These are phyloP conservation scores for Lucilia cuprina DNA, from an alignment of 1,140 invertebrate genomes.

Conservation along the genomic window DNA sequence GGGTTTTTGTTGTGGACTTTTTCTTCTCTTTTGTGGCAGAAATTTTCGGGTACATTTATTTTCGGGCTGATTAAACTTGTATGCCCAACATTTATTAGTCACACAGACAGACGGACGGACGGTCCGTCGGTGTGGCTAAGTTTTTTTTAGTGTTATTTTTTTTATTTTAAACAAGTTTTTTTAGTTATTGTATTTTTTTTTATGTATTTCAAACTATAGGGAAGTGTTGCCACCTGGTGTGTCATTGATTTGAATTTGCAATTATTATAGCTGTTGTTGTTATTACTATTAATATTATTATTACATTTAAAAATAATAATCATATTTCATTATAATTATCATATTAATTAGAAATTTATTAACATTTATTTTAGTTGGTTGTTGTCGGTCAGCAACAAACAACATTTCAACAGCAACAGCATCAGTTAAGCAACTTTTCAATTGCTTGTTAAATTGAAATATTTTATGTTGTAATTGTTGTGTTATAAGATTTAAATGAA, in stretches of 20 bases:
- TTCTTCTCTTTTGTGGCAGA: no score
- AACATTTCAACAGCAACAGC: no score
- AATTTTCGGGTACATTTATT: not conserved
- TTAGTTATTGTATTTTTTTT: not conserved
- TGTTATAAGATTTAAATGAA: not conserved
- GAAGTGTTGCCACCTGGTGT: constrained; percentile 16
- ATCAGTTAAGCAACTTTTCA: no score
- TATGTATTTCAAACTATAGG: not conserved
- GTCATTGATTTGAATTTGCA: constrained; percentile 10
- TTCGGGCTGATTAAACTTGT: constrained; percentile 10
- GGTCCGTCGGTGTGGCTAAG: not conserved
- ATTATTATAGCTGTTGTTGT: not conserved
- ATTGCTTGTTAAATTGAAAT: no score
- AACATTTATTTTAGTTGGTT: not conserved
- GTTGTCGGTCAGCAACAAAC: no score
- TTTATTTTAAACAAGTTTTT: not conserved
- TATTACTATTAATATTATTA: not conserved
- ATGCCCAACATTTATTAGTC: not conserved
- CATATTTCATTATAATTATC: constrained; percentile 11
- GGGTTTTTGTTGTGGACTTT: not conserved
- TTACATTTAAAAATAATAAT: not conserved
- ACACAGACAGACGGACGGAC: no score
- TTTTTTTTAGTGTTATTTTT: not conserved
- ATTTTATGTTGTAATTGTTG: not conserved
- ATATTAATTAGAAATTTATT: not conserved